Percentiles rank a stretch among this genome's conserved stretches.
phyloP scores from a whole-genome alignment of 2,113 vertebrate species.

The Chaenogobius annularis region DNA sequence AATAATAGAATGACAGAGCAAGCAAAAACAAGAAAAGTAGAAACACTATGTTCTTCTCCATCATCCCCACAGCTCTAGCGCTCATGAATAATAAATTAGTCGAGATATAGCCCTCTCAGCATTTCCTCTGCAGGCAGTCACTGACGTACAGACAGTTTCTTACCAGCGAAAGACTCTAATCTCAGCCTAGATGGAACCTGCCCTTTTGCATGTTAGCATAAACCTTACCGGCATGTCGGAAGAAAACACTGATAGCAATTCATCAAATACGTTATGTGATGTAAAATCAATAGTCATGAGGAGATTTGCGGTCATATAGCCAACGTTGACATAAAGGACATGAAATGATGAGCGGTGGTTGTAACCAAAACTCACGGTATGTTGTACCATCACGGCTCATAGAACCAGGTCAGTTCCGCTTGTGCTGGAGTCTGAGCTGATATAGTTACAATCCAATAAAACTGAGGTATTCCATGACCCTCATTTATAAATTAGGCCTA shows the following conservation, averaged over 20 bases:
- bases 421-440: not conserved
- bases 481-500: not conserved
- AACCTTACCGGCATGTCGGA: not conserved
- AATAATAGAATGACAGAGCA: not conserved
- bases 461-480: not conserved
- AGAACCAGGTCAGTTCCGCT: not conserved
- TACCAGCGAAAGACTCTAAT: not conserved
- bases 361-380: not conserved
- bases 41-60: conserved; percentile 12
- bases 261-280: not conserved
- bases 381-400: not conserved
- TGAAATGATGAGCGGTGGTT: not conserved
- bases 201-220: not conserved
- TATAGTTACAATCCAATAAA: not conserved
- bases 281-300: not conserved
- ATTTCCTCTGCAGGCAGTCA: not conserved
- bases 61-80: conserved; percentile 30
- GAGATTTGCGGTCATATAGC: not conserved
- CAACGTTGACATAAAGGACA: not conserved
- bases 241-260: not conserved
- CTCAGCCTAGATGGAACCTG: not conserved
- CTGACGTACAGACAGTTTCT: not conserved
- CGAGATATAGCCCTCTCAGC: conserved; percentile 23
- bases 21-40: not conserved
- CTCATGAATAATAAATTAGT: conserved; percentile 59